Evolutionary conservation across 53 echinoderm and acorn worm genomes (phyloP), one percentile per base, ranked within the genome.

Genomic region (Luidia sarsii): DNA sequence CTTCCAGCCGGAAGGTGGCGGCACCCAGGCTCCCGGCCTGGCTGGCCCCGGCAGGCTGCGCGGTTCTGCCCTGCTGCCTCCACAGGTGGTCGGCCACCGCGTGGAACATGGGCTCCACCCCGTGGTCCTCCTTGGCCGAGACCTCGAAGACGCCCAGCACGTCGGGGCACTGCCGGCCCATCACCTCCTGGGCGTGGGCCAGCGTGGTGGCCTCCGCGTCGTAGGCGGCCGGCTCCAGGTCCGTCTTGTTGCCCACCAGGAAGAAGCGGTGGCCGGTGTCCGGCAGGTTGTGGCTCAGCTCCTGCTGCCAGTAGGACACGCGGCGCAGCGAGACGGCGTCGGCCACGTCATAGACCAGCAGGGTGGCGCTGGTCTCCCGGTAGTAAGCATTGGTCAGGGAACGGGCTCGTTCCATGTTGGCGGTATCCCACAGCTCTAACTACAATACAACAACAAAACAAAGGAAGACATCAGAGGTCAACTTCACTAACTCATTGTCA

Each of bases 401-500:
- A 49, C 91, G 92, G 45, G 89, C 83, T 64, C 97, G 69, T 66
- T 97, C 97, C 91, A 92, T 92, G 51, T 92, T 93, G 1, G 97
- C 97, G 16, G 97, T 97, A 59, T 97, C 97, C 97, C 97, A 97
- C 3, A 97, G 63, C 22, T 91, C 89, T 50, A 97, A 35, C 97
- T 97, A 33, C 30, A 67, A 63, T 31, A 20, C 22, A 86, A 19
- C 81, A 50, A 51, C 18, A 20, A 60, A 23, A 21, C 4, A 64
- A 50, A n/a, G n/a, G n/a, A n/a, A n/a, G n/a, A n/a, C n/a, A n/a
- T n/a, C n/a, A n/a, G n/a, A n/a, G n/a, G n/a, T 7, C 41, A 11
- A 41, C 41, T 41, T 6, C 11, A 41, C 6, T 41, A 41, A 11
- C 6, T 41, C 11, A 41, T 41, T 41, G 6, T 41, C 41, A 41